Conservation (phyloP, 1,140 invertebrate species). For the Drosophila arizonae region DNA sequence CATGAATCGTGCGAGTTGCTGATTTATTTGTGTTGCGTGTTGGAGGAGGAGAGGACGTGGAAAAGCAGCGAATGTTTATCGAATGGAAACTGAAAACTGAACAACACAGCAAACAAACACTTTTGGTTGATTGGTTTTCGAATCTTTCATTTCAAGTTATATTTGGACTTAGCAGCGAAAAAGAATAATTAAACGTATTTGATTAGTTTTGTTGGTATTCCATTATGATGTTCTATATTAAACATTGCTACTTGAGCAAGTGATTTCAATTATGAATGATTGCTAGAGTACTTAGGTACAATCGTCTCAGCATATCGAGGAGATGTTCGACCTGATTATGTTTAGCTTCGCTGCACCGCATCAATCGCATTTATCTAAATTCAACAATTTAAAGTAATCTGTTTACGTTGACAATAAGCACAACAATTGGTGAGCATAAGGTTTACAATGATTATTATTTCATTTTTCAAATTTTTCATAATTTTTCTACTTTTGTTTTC, state of each 20-base stretch:
- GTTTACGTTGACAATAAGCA: slow-evolving; percentile 65
- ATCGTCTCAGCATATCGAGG: slow-evolving; percentile 42
- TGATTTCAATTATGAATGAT: slow-evolving; percentile 40
- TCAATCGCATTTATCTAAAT: slow-evolving; percentile 34
- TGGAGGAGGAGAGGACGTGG: not conserved
- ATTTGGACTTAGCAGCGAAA: slow-evolving; percentile 44
- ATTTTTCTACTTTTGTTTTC: slow-evolving; percentile 13
- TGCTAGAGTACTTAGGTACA: slow-evolving; percentile 64
- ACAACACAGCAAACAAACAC: slow-evolving; percentile 76
- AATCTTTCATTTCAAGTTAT: slow-evolving; percentile 62
- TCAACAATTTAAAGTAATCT: slow-evolving; percentile 54
- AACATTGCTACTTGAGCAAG: slow-evolving; percentile 25
- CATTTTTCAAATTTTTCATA: slow-evolving; percentile 9
- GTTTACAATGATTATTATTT: slow-evolving; percentile 59
- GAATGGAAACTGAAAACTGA: slow-evolving; percentile 56
- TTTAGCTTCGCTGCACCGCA: slow-evolving; percentile 21
- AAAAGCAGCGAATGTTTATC: slow-evolving; percentile 22
- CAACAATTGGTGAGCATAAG: slow-evolving; percentile 80
- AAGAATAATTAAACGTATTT: not conserved
- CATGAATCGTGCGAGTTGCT: slow-evolving; percentile 20
- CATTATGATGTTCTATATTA: slow-evolving; percentile 51
- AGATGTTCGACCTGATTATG: slow-evolving; percentile 29
- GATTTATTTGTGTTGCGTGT: slow-evolving; percentile 37
- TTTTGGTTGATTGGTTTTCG: slow-evolving; percentile 58
- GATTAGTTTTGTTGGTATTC: slow-evolving; percentile 34